Percentiles rank a stretch among this genome's conserved stretches.
These are phyloP conservation scores for Glyphotaelius pellucidus DNA, from an alignment of 2,888 invertebrate species.

Conservation along the genomic window DNA sequence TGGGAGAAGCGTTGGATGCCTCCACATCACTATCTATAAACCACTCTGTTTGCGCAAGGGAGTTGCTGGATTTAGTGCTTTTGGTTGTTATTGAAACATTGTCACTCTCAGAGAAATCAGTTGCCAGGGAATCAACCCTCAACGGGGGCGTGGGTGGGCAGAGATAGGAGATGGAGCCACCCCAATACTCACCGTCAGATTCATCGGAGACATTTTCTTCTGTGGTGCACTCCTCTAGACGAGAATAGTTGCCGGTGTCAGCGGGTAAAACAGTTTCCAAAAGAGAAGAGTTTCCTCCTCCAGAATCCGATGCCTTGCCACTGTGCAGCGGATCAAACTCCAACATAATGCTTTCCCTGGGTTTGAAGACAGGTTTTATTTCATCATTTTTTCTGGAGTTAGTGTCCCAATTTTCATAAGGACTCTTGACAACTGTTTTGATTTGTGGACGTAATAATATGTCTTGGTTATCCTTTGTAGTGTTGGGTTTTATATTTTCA, in stretches of 20 bases:
- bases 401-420: conserved; percentile 73
- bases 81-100: conserved; percentile 67
- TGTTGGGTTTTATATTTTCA: neutral
- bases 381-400: conserved; percentile 68
- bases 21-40: neutral
- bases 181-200: conserved; percentile 69
- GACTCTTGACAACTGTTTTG: too few species aligned
- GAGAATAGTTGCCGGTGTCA: neutral
- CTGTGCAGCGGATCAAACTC: conserved; percentile 85
- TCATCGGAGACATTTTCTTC: conserved; percentile 74
- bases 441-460: conserved; percentile 6
- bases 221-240: conserved; percentile 68
- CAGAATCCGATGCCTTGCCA: conserved; percentile 81
- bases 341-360: conserved; percentile 81
- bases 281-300: conserved; percentile 80
- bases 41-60: conserved; percentile 10
- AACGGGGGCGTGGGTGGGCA: conserved; percentile 81
- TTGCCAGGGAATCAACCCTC: conserved; percentile 79
- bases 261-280: conserved; percentile 70
- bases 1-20: neutral
- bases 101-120: neutral
- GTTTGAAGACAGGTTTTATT: conserved; percentile 67
- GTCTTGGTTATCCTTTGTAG: neutral
- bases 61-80: conserved; percentile 20
- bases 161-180: conserved; percentile 67